Percentiles rank a stretch among this genome's conserved stretches.
Conservation (phyloP, 1,140 invertebrate species). For the Mamestra configurata region DNA sequence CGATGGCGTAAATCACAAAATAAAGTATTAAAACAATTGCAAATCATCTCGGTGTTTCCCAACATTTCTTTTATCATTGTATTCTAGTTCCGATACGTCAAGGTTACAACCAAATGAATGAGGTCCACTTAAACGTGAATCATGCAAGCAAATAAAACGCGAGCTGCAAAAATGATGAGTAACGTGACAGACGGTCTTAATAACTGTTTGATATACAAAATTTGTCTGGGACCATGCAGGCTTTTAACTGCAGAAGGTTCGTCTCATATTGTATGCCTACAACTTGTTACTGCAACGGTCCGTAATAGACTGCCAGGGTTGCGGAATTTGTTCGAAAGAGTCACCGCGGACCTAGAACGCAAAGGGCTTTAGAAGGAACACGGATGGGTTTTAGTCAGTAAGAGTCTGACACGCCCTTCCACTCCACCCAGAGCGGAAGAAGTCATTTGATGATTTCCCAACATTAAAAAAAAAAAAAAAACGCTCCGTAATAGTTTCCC, state of each 20-base stretch:
- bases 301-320: too few species aligned
- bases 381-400: too few species aligned
- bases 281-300: too few species aligned
- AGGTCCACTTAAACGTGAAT: constrained; percentile 64
- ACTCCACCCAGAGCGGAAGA: too few species aligned
- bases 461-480: too few species aligned
- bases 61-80: constrained; percentile 48
- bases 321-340: too few species aligned
- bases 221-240: background rate
- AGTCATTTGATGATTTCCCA: too few species aligned
- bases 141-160: constrained; percentile 57
- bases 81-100: constrained; percentile 57
- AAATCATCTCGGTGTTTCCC: constrained; percentile 33
- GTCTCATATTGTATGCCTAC: background rate
- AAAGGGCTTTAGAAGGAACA: too few species aligned
- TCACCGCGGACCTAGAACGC: too few species aligned
- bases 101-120: constrained; percentile 46
- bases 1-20: background rate
- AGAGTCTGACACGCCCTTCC: too few species aligned
- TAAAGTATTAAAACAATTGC: constrained; percentile 1
- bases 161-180: constrained; percentile 61
- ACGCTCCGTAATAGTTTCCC: too few species aligned
- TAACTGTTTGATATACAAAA: constrained; percentile 27
- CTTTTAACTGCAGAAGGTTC: background rate
- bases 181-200: constrained; percentile 53